A percentile compares a stretch with the other conserved stretches of the same genome.
Conservation (phyloP, 2,113 vertebrate genomes). For the Tiliqua scincoides region DNA sequence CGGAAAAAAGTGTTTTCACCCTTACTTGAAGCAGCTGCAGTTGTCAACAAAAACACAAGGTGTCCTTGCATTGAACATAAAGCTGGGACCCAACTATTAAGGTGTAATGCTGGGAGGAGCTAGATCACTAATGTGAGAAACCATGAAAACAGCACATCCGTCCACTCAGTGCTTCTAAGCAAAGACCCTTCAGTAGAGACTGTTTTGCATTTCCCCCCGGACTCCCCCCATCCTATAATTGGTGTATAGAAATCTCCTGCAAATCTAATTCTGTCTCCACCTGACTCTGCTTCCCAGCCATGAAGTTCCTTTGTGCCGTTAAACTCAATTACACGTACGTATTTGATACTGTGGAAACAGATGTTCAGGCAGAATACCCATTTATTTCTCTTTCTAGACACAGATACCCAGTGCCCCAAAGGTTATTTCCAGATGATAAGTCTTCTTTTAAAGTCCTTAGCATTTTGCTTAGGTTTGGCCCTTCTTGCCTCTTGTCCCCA, state of each 20-base stretch:
- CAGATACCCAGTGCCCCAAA: background rate
- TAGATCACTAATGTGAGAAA: slow-evolving; percentile 55
- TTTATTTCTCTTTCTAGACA: background rate
- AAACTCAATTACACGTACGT: slow-evolving; percentile 72
- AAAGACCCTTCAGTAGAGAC: slow-evolving; percentile 55
- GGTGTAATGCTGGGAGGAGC: slow-evolving; percentile 49
- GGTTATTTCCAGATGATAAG: background rate
- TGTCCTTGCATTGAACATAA: slow-evolving; percentile 71
- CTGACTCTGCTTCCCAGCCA: slow-evolving; percentile 74
- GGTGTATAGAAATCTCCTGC: slow-evolving; percentile 69
- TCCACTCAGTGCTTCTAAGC: slow-evolving; percentile 58
- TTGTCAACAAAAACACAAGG: slow-evolving; percentile 71
- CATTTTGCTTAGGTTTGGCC: background rate
- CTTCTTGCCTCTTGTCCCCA: background rate
- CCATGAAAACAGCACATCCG: slow-evolving; percentile 70
- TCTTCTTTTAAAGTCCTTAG: background rate
- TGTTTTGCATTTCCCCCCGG: slow-evolving; percentile 69
- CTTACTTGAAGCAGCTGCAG: slow-evolving; percentile 68
- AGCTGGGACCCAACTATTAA: slow-evolving; percentile 65
- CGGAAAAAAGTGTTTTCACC: slow-evolving; percentile 62
- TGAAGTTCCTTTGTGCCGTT: slow-evolving; percentile 70
- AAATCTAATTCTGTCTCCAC: slow-evolving; percentile 76
- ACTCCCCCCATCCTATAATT: slow-evolving; percentile 64
- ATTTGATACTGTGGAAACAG: slow-evolving; percentile 62
- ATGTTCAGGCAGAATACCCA: slow-evolving; percentile 53